A percentile compares a stretch with the other conserved stretches of the same genome.
Conservation (phyloP, 2,113 vertebrate species). For the Pionites leucogaster region DNA sequence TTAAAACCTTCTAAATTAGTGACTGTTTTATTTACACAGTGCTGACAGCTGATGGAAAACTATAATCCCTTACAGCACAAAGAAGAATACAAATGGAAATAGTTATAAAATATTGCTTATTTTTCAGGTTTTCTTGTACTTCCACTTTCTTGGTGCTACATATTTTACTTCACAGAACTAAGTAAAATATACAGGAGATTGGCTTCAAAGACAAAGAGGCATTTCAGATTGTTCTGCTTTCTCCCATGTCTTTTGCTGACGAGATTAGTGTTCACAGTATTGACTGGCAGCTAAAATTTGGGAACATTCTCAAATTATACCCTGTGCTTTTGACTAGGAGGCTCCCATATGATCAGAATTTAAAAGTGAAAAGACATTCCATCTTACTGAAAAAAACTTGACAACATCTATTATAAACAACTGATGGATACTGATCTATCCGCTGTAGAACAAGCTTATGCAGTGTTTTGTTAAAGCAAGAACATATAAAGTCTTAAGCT, state of each 20-base stretch:
- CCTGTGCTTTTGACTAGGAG: not conserved
- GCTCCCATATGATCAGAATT: not conserved
- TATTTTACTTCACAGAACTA: not conserved
- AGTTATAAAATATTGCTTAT: not conserved
- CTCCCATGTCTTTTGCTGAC: not conserved
- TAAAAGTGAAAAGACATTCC: not conserved
- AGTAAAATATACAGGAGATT: not conserved
- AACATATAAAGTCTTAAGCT: not conserved
- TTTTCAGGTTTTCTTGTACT: not conserved
- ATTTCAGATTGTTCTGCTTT: not conserved
- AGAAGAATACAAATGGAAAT: not conserved
- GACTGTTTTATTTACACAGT: not conserved
- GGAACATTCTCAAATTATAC: not conserved
- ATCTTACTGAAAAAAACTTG: not conserved
- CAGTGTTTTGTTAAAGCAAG: not conserved
- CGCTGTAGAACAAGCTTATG: not conserved
- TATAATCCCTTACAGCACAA: not conserved
- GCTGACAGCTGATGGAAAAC: not conserved
- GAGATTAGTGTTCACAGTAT: not conserved
- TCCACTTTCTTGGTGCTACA: not conserved
- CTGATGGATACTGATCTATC: not conserved
- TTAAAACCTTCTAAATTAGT: not conserved
- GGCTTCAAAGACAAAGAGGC: not conserved
- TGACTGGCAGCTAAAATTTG: not conserved
- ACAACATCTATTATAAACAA: not conserved